These are phyloP conservation scores for Enteromius unitaeniatus DNA, from an alignment of 2,797 vertebrate species.

Conservation along the genomic window DNA sequence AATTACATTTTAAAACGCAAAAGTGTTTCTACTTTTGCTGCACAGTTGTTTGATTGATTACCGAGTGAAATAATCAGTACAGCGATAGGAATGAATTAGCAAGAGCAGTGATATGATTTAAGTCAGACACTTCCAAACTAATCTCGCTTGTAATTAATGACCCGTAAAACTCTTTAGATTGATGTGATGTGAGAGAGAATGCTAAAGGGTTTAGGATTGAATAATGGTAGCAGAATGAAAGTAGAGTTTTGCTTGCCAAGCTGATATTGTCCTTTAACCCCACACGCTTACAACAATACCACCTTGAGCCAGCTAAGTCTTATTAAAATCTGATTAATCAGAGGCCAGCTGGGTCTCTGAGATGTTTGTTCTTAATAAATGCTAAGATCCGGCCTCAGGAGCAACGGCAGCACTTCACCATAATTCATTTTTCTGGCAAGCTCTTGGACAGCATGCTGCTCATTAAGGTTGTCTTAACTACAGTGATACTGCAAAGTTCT, in stretches of 20 bases:
- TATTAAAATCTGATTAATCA: constrained; percentile 63
- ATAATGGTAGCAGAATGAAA: constrained; percentile 36
- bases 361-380: constrained; percentile 68
- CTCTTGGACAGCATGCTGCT: constrained; percentile 60
- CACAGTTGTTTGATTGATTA: background rate
- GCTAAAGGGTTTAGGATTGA: constrained; percentile 44
- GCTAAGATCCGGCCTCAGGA: constrained; percentile 51
- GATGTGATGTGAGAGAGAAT: constrained; percentile 9
- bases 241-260: constrained; percentile 52
- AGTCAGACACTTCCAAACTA: constrained; percentile 14
- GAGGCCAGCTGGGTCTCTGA: constrained; percentile 65
- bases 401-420: constrained; percentile 52
- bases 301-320: constrained; percentile 62
- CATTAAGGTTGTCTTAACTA: constrained; percentile 68
- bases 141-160: constrained; percentile 21
- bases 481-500: constrained; percentile 30
- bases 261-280: constrained; percentile 40
- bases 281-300: constrained; percentile 54
- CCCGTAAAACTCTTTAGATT: constrained; percentile 5
- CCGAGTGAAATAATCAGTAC: constrained; percentile 1
- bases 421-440: constrained; percentile 67
- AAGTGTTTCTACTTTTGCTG: background rate
- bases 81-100: background rate
- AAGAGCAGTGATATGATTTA: constrained; percentile 5
- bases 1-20: background rate